Conservation (phyloP, 2,797 vertebrate species). For the Catamblyrhynchus diadema region DNA sequence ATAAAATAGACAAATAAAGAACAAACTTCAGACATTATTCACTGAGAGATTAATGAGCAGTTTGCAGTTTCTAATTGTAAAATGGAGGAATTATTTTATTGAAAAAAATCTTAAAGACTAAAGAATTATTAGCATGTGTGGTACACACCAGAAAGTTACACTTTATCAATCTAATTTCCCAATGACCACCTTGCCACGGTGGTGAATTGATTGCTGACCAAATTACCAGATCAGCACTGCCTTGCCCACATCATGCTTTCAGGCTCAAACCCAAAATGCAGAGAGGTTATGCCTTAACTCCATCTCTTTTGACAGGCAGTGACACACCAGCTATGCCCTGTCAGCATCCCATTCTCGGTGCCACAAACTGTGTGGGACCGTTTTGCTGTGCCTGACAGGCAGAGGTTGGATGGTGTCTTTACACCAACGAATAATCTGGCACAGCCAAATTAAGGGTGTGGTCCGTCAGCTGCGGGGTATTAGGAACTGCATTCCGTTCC, state of each 20-base stretch:
- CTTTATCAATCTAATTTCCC: background rate
- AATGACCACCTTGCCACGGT: background rate
- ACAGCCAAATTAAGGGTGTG: background rate
- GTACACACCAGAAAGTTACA: background rate
- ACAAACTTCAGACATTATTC: background rate
- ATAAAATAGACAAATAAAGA: background rate
- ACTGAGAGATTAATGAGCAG: background rate
- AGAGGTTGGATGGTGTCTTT: background rate
- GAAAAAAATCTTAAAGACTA: background rate
- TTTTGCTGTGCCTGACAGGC: background rate
- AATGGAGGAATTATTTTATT: background rate
- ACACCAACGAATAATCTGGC: background rate
- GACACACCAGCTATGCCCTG: fast-evolving
- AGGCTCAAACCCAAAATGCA: background rate
- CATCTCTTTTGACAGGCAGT: background rate
- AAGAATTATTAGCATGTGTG: background rate
- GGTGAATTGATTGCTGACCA: background rate
- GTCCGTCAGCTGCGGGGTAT: background rate
- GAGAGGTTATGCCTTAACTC: fast-evolving
- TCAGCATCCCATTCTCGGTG: background rate
- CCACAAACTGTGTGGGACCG: fast-evolving
- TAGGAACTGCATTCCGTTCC: background rate
- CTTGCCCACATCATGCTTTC: background rate
- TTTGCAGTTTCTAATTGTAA: conserved; percentile 15
- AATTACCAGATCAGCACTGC: background rate